Evolutionary conservation across 2,797 vertebrate genomes (phyloP).

Genomic region (Agapornis canus): DNA sequence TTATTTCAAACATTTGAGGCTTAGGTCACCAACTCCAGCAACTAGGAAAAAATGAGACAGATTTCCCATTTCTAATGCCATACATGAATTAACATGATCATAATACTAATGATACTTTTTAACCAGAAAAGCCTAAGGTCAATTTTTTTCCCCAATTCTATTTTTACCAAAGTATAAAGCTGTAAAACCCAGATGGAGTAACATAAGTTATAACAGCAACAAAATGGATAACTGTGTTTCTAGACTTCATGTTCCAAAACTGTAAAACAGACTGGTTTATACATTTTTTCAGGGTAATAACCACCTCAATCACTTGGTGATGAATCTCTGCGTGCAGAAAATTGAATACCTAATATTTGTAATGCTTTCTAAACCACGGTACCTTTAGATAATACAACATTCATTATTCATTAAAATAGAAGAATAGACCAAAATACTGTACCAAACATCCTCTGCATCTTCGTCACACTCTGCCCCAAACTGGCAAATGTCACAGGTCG

Average conservation of each 20-base stretch:
- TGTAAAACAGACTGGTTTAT: not conserved
- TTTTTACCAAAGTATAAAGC: conserved; percentile 30
- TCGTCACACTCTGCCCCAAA: conserved; percentile 98
- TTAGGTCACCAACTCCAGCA: not conserved
- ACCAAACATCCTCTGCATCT: conserved; percentile 99
- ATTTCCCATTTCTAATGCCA: not conserved
- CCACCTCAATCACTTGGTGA: not conserved
- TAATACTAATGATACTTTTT: conserved; percentile 25
- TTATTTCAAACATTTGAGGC: not conserved
- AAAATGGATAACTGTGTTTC: conserved; percentile 28
- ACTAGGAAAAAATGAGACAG: not conserved
- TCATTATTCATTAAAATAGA: conserved; percentile 27
- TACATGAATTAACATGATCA: conserved; percentile 18
- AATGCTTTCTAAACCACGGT: not conserved
- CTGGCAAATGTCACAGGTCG: conserved; percentile 98
- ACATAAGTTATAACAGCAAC: conserved; percentile 37
- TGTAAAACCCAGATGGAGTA: conserved; percentile 51
- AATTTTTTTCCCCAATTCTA: conserved; percentile 43
- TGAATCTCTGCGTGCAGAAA: not conserved
- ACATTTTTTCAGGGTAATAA: conserved; percentile 20
- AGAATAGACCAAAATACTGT: conserved; percentile 55
- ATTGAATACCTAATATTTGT: not conserved
- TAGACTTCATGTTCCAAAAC: conserved; percentile 27
- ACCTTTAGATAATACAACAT: conserved; percentile 35
- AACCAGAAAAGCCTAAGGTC: conserved; percentile 41